Conservation (phyloP, 2,797 vertebrate species). For the Sebastiscus albofasciatus region DNA sequence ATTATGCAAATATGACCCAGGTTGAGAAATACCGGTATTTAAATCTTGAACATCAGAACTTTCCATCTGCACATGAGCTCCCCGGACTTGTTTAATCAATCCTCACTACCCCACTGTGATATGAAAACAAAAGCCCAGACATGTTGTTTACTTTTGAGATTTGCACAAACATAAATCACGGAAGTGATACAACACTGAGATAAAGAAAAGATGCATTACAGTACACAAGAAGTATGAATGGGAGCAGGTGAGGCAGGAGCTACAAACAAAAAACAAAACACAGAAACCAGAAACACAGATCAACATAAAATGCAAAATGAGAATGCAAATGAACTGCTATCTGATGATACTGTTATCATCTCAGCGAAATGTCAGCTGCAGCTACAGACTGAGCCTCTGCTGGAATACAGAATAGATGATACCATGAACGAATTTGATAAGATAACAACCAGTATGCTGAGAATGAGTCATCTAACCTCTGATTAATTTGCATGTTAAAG, state of each 20-base stretch:
- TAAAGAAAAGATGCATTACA: background rate
- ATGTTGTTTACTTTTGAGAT: background rate
- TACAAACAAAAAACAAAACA: constrained; percentile 1
- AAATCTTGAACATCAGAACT: background rate
- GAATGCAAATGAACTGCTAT: constrained; percentile 25
- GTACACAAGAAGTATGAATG: background rate
- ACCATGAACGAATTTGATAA: background rate
- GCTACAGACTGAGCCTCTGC: background rate
- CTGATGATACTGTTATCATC: constrained; percentile 11
- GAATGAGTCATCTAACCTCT: background rate
- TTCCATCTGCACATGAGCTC: background rate
- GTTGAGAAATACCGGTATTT: background rate
- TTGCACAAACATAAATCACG: background rate
- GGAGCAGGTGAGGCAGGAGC: background rate
- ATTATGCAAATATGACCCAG: background rate
- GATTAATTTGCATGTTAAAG: background rate
- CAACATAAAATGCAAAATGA: constrained; percentile 26
- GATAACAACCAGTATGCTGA: background rate
- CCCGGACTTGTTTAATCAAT: background rate
- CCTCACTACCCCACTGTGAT: background rate
- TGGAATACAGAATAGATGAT: constrained; percentile 25
- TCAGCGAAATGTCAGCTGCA: constrained; percentile 26
- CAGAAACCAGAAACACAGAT: background rate
- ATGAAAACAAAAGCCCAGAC: background rate
- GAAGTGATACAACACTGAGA: background rate